Evolutionary conservation across 2,113 vertebrate genomes (phyloP), one percentile per base, ranked within the genome.

Genomic region (Urocitellus parryii): DNA sequence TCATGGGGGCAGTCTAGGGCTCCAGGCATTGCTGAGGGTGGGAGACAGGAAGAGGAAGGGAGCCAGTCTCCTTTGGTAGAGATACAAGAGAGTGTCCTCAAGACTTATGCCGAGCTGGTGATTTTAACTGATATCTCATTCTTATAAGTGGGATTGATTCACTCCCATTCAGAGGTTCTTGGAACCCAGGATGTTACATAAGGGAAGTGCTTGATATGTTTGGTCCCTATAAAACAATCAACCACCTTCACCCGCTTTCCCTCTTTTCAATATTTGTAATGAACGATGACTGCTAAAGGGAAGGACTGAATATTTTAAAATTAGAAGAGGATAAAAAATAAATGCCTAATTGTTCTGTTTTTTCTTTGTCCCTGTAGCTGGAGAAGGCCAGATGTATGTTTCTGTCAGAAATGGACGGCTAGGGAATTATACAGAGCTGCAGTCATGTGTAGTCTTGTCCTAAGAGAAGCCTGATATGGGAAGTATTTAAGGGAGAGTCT

Each of bases 141-240:
- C 53, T 58, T 86, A 58, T 51, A 37, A 73, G 48, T 87, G 70
- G 53, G 85, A 83, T 45, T 48, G 70, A 45, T 63, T 95, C 58
- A 18, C 58, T 87, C 84, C 93, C 53, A 81, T 79, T 39, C 32
- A 5, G 79, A 91, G 86, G 68, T 56, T 83, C 83, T 85, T 34
- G 25, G 89, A 94, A 80, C 79, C 86, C 79, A 93, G 96, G 91
- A 84, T 61, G 34, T 94, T 89, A 68, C 37, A 1, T 61, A 84
- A 93, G 53, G 32, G 48, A 96, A 72, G n/a, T 0, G 10, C 53
- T 73, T 72, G 53, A 34, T 90, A 37, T 58, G 1, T 90, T 95
- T 95, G 80, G 83, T 91, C 79, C 83, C 91, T 29, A 39, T 89
- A 48, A 97, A 89, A 82, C 63, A 67, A 82, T 80, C 45, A 16